phyloP scores from a whole-genome alignment of 2,888 invertebrate genomes.

The Therioaphis trifolii region DNA sequence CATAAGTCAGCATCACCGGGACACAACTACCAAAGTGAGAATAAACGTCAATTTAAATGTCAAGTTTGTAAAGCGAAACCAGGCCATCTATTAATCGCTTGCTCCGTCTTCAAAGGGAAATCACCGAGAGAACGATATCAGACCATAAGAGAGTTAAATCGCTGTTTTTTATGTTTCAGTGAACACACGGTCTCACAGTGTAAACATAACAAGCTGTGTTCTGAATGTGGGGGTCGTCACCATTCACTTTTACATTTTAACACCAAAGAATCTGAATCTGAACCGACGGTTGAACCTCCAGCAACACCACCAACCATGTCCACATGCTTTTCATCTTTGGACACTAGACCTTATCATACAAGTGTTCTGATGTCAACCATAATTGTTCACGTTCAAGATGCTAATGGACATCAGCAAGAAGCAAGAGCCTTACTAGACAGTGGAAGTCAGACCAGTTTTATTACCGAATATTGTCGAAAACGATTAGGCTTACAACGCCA shows the following conservation, averaged over 20 bases:
- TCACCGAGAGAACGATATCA: neutral
- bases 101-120: neutral
- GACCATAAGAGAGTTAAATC: neutral
- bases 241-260: slow-evolving; percentile 9
- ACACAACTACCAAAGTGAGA: no score
- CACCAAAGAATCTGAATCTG: neutral
- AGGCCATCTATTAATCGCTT: neutral
- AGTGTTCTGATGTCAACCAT: neutral
- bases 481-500: neutral
- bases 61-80: slow-evolving; percentile 6
- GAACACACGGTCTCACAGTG: neutral
- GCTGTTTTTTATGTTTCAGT: slow-evolving; percentile 26
- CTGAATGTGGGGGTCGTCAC: slow-evolving; percentile 34
- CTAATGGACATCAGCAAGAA: neutral
- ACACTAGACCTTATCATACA: no score
- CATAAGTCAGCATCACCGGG: neutral
- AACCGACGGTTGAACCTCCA: no score
- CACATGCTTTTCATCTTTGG: neutral
- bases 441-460: neutral
- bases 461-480: neutral
- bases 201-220: neutral
- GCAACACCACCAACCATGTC: no score
- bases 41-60: no score
- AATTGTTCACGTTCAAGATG: neutral
- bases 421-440: neutral